Conservation (phyloP, 2,888 invertebrate species). For the Halictus ligatus region DNA sequence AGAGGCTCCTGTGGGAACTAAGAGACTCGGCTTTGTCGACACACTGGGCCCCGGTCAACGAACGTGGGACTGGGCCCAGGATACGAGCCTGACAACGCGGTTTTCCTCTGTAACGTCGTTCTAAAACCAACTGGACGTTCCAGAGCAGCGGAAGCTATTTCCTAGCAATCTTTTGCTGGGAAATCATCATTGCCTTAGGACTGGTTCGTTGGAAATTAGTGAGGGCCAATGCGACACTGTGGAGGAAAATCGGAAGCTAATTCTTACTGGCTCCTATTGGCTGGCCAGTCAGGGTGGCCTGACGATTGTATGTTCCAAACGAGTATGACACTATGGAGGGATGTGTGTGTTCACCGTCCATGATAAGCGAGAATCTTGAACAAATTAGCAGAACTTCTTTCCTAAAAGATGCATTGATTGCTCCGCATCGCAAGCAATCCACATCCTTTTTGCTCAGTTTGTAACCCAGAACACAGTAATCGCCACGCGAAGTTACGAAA, state of each 20-base stretch:
- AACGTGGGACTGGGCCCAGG: conserved; percentile 8
- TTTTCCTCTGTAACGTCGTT: background rate
- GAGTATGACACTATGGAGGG: background rate
- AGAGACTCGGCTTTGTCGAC: conserved; percentile 50
- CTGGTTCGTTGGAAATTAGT: no score
- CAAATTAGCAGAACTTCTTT: no score
- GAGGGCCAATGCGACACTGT: no score
- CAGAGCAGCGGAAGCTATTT: background rate
- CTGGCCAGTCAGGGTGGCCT: no score
- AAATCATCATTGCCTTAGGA: no score
- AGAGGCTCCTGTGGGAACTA: conserved; percentile 73
- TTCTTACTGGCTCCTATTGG: background rate
- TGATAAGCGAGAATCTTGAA: no score
- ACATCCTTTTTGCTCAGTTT: background rate
- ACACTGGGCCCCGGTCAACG: conserved; percentile 36
- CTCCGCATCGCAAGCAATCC: background rate
- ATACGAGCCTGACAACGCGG: background rate
- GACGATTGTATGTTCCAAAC: no score
- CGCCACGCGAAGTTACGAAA: conserved; percentile 51
- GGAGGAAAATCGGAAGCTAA: no score
- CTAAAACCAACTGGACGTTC: background rate
- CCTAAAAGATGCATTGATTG: background rate
- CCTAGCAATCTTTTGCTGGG: no score
- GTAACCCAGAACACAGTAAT: conserved; percentile 50
- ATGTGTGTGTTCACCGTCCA: background rate